Base-by-base conservation (phyloP, 1,140 invertebrate species). In the Paralvinella palmiformis region DNA sequence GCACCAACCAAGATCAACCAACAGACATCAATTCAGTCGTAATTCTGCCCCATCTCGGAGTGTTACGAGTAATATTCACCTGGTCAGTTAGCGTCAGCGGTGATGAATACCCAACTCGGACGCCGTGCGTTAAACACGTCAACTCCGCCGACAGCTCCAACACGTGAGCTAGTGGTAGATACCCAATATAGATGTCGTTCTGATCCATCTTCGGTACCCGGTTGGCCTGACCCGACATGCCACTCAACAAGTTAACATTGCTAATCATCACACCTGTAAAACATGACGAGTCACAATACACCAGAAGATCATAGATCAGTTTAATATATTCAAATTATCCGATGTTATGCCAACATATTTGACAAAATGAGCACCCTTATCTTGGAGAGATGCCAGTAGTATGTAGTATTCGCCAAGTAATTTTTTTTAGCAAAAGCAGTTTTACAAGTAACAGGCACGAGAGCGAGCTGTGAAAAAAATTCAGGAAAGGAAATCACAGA, bases 91-190 rank as follows among this genome's bases (percentile, higher is more conserved):
- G 88, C 0, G 96, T 99, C 27, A 94, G 81, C 0, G 96, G 91
- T 0, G 93, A 94, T 1, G 94, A 96, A 80, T 98, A 99, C 6
- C 96, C 96, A 76, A 99, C 95, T 3, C 89, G 86, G n/a, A 95
- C 87, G 31, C 95, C 96, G 74, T 82, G 80, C 15, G 84, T 73
- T 55, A 86, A 68, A 71, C 84, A 85, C 52, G 83, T 80, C 22
- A 83, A 77, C 73, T 87, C 85, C 81, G 79, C 82, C 53, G 94
- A 85, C 45, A 99, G 83, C 82, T 99, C 97, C 70, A 98, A 91
- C 1, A 99, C 95, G 82, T 99, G 97, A 45, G 96, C 96, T 53
- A 98, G 83, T 13, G 96, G 96, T 60, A 99, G 84, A 81, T 96
- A 99, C 41, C 91, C 96, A 75, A 98, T 88, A 69, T 96, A 91